A percentile compares a stretch with the other conserved stretches of the same genome.
These are phyloP conservation scores for Dicycla oo DNA, from an alignment of 2,888 invertebrate genomes.

Conservation along the genomic window DNA sequence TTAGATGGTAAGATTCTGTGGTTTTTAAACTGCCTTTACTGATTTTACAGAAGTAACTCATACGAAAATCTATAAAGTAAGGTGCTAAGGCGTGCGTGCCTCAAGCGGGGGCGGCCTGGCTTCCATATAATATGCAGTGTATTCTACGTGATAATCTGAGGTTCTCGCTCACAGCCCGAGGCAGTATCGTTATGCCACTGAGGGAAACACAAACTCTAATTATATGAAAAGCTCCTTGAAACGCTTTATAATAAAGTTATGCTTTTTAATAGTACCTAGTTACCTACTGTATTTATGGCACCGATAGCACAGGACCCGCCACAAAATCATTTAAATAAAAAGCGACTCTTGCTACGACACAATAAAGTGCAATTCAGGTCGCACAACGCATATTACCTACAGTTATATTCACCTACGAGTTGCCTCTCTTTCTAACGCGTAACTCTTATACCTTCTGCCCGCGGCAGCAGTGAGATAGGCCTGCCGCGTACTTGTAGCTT, in stretches of 20 bases:
- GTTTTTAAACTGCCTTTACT: background rate
- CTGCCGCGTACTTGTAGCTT: too few relatives aligned
- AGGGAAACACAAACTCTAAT: slow-evolving; percentile 41
- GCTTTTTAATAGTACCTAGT: background rate
- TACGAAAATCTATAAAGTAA: too few relatives aligned
- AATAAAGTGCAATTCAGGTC: too few relatives aligned
- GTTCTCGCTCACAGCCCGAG: slow-evolving; percentile 33
- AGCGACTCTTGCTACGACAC: too few relatives aligned
- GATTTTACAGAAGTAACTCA: too few relatives aligned
- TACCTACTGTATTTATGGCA: background rate
- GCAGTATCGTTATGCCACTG: slow-evolving; percentile 47
- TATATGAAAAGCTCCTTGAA: background rate
- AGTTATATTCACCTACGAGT: too few relatives aligned
- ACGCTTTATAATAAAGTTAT: background rate
- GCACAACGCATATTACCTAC: too few relatives aligned
- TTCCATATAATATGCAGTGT: slow-evolving; percentile 55
- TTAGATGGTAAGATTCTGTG: background rate
- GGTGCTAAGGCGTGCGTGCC: slow-evolving; percentile 69
- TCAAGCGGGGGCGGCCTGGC: slow-evolving; percentile 69
- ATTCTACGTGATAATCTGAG: slow-evolving; percentile 19
- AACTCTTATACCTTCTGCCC: too few relatives aligned
- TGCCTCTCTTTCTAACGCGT: too few relatives aligned
- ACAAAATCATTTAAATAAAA: too few relatives aligned
- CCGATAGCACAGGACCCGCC: too few relatives aligned
- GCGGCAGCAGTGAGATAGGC: too few relatives aligned